Percentiles rank a stretch among this genome's conserved stretches.
These are phyloP conservation scores for Cephus rjabovi DNA, from an alignment of 2,888 invertebrate genomes.

Conservation along the genomic window DNA sequence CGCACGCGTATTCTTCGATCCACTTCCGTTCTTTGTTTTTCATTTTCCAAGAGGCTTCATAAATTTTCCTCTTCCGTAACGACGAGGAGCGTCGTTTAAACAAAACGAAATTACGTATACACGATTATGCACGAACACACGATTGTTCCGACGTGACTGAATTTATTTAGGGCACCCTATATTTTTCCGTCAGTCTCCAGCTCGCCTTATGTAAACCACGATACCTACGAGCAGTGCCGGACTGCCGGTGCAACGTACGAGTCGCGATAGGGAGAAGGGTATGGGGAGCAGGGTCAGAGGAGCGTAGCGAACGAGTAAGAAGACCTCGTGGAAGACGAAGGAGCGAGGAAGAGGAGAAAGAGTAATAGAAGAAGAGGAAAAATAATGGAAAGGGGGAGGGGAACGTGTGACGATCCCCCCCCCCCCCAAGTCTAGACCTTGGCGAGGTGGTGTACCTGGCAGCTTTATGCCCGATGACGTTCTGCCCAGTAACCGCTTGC, in stretches of 20 bases:
- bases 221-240: conserved; percentile 3
- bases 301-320: neutral
- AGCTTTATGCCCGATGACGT: neutral
- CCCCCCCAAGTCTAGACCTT: conserved; percentile 21
- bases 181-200: conserved; percentile 1
- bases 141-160: neutral
- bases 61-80: neutral
- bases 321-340: neutral
- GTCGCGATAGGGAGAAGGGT: neutral
- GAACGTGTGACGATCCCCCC: conserved; percentile 7
- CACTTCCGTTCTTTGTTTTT: neutral
- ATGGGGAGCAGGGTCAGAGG: neutral
- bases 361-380: neutral
- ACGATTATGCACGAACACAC: neutral
- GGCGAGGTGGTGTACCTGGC: conserved; percentile 24
- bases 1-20: neutral
- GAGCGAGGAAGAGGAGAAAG: conserved; percentile 4
- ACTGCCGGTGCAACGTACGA: conserved; percentile 9
- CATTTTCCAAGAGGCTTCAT: neutral
- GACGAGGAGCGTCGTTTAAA: neutral
- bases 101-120: neutral
- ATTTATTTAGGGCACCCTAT: conserved; percentile 5
- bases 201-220: conserved; percentile 7
- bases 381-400: conserved; percentile 11
- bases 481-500: conserved; percentile 2